These are phyloP conservation scores for Epinotia brunnichana DNA, from an alignment of 2,888 invertebrate genomes.

Conservation along the genomic window DNA sequence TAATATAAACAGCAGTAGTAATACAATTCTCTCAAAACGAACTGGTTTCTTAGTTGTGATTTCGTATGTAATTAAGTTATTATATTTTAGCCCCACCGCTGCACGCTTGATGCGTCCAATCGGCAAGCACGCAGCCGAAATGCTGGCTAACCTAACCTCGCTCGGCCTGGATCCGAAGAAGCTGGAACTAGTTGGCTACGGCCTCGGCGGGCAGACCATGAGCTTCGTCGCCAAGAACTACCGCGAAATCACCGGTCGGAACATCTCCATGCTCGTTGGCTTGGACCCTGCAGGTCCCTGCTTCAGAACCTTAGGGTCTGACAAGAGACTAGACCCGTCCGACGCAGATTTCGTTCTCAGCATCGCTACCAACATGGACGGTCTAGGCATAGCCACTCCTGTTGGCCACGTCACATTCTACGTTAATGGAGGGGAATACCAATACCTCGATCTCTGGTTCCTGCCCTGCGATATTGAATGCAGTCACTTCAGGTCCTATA, in stretches of 20 bases:
- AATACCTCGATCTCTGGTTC: constrained; percentile 50
- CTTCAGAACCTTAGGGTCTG: constrained; percentile 12
- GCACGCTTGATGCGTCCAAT: constrained; percentile 4
- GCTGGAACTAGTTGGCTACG: constrained; percentile 8
- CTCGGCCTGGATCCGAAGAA: constrained; percentile 10
- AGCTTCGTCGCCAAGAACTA: constrained; percentile 23
- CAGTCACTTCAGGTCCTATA: constrained; percentile 52
- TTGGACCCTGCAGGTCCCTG: constrained; percentile 18
- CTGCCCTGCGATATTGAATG: constrained; percentile 50
- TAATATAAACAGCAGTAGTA: too few species aligned
- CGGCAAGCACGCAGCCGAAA: not conserved
- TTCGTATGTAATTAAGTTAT: not conserved
- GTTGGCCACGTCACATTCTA: constrained; percentile 71
- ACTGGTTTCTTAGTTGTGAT: too few species aligned
- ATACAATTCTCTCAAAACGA: too few species aligned
- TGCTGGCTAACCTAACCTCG: constrained; percentile 24
- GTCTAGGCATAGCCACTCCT: constrained; percentile 68
- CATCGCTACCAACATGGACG: constrained; percentile 68
- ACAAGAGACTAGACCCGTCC: constrained; percentile 43
- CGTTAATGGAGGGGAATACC: constrained; percentile 65
- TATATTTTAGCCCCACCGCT: not conserved
- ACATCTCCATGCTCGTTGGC: constrained; percentile 13
- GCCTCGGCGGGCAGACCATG: constrained; percentile 14
- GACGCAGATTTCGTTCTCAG: constrained; percentile 72
- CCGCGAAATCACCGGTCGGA: constrained; percentile 9